Conservation (phyloP, 1,140 invertebrate species). For the Macrotrachela quadricornifera region DNA sequence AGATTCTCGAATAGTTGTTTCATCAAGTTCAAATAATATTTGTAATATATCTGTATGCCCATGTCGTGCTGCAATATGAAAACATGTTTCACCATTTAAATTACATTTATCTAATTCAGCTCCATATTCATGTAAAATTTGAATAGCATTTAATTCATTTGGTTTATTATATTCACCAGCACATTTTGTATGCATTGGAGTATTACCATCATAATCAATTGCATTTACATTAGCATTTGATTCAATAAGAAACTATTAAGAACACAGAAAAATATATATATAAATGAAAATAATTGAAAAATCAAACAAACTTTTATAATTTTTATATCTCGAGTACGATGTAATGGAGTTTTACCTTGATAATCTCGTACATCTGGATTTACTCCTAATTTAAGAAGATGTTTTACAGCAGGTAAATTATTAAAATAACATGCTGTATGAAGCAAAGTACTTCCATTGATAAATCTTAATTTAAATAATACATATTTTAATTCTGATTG, state of each 20-base stretch:
- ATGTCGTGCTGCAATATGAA: too few species aligned
- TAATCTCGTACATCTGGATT: conserved; percentile 15
- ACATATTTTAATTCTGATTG: neutral
- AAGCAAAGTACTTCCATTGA: conserved; percentile 45
- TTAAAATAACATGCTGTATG: conserved; percentile 54
- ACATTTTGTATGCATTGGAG: conserved; percentile 28
- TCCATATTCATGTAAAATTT: conserved; percentile 17
- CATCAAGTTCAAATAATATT: too few species aligned
- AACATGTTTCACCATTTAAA: conserved; percentile 12
- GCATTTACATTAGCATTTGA: conserved; percentile 19
- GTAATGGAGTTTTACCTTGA: conserved; percentile 23
- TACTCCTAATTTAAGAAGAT: conserved; percentile 32
- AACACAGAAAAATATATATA: neutral
- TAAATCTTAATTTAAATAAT: conserved; percentile 15
- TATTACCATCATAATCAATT: conserved; percentile 24
- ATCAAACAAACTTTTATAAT: conserved; percentile 17
- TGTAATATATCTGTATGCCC: too few species aligned
- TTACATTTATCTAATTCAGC: conserved; percentile 19
- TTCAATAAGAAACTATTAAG: conserved; percentile 21
- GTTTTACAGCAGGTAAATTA: conserved; percentile 40
- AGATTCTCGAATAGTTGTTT: too few species aligned
- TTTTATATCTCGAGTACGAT: conserved; percentile 17
- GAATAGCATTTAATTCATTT: conserved; percentile 18
- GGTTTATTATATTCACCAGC: conserved; percentile 21
- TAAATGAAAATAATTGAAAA: neutral